phyloP scores from a whole-genome alignment of 2,888 invertebrate genomes.

The Belgica antarctica region DNA sequence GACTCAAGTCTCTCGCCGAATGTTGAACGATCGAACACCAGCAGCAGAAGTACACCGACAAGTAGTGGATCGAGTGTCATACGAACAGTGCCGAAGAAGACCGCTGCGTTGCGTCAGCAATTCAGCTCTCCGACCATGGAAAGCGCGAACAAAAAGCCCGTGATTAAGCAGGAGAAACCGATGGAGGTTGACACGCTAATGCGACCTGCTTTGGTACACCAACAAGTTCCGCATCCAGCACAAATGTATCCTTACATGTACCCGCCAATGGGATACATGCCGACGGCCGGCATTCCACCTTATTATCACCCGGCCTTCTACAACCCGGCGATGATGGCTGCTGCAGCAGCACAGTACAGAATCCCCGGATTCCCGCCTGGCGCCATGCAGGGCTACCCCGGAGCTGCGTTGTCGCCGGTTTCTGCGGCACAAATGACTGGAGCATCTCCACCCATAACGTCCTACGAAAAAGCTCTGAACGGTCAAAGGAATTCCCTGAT shows the following conservation, averaged over 20 bases:
- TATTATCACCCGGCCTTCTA: slow-evolving; percentile 50
- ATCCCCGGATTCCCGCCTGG: slow-evolving; percentile 35
- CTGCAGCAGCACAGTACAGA: slow-evolving; percentile 39
- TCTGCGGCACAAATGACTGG: background rate
- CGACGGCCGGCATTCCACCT: slow-evolving; percentile 21
- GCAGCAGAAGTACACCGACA: slow-evolving; percentile 39
- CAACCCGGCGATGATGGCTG: slow-evolving; percentile 51
- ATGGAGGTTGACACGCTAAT: slow-evolving; percentile 44
- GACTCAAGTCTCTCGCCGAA: slow-evolving; percentile 50
- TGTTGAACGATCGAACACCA: slow-evolving; percentile 48
- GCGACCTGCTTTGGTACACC: slow-evolving; percentile 45
- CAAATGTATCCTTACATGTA: slow-evolving; percentile 42
- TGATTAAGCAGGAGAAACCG: slow-evolving; percentile 33
- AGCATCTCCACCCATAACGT: background rate
- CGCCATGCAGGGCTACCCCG: slow-evolving; percentile 17
- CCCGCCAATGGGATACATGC: slow-evolving; percentile 26
- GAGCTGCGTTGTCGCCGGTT: background rate
- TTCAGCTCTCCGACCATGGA: slow-evolving; percentile 54
- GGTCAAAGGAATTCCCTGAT: slow-evolving; percentile 46
- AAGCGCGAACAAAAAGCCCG: slow-evolving; percentile 49
- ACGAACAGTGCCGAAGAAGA: slow-evolving; percentile 55
- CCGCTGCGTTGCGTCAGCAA: slow-evolving; percentile 55
- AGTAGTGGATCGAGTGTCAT: slow-evolving; percentile 25
- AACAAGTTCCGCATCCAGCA: slow-evolving; percentile 44
- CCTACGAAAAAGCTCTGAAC: slow-evolving; percentile 52